Percentiles rank a stretch among this genome's conserved stretches.
These are phyloP conservation scores for Steinernema khuongi DNA, from an alignment of 1,140 invertebrate genomes.

Conservation along the genomic window DNA sequence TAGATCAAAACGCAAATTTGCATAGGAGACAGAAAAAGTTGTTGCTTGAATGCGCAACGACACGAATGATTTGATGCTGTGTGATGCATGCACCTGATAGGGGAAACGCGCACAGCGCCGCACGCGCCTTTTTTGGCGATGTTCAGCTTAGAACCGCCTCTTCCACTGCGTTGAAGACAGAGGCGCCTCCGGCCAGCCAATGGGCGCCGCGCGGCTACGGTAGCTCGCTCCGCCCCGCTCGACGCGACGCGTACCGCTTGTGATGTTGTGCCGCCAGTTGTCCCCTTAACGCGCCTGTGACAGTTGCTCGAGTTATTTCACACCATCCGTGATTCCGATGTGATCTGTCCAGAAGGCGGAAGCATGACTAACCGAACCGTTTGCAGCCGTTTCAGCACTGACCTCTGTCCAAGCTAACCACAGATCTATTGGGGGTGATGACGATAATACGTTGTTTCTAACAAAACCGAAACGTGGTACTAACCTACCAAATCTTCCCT, in stretches of 20 bases:
- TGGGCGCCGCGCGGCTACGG: neutral
- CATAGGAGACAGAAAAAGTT: constrained; percentile 13
- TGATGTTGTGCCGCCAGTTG: constrained; percentile 2
- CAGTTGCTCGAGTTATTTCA: constrained; percentile 1
- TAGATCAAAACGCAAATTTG: constrained; percentile 12
- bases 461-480: too few relatives aligned
- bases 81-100: constrained; percentile 16
- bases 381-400: too few relatives aligned
- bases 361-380: neutral
- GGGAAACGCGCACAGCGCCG: constrained; percentile 3
- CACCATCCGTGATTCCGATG: too few relatives aligned
- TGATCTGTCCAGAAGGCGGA: too few relatives aligned
- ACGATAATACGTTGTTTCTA: too few relatives aligned
- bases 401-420: too few relatives aligned
- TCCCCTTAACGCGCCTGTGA: constrained; percentile 7
- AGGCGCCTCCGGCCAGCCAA: neutral
- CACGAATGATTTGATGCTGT: constrained; percentile 16
- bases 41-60: constrained; percentile 16
- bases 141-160: constrained; percentile 14
- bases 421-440: too few relatives aligned
- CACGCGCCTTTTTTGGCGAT: constrained; percentile 15
- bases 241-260: neutral
- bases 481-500: too few relatives aligned
- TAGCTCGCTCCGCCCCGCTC: neutral
- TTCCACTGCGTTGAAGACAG: neutral